Percentiles rank a stretch among this genome's conserved stretches.
Evolutionary conservation across 2,888 invertebrate genomes (phyloP).

Genomic region (Protodeltote pygarga): DNA sequence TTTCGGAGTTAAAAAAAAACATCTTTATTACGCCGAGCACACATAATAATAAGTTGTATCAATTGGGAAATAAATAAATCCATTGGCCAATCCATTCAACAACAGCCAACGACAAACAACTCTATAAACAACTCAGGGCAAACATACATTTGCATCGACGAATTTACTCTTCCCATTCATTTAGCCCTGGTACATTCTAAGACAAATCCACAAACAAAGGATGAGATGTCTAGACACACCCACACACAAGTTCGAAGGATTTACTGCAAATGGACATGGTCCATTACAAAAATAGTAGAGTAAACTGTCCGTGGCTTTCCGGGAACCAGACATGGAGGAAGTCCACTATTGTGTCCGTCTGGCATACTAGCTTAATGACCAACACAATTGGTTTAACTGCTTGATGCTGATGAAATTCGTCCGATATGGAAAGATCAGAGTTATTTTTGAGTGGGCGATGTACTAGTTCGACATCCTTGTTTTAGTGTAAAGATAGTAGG

Average conservation of each 20-base stretch:
- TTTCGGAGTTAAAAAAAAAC: too few relatives aligned
- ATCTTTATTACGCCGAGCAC: background rate
- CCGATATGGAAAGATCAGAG: slow-evolving; percentile 27
- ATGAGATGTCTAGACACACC: slow-evolving; percentile 47
- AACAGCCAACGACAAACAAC: slow-evolving; percentile 9
- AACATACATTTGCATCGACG: slow-evolving; percentile 45
- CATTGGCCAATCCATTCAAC: slow-evolving; percentile 14
- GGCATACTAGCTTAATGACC: slow-evolving; percentile 47
- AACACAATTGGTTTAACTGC: slow-evolving; percentile 53
- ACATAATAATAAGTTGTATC: slow-evolving; percentile 6
- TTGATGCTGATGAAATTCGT: slow-evolving; percentile 40
- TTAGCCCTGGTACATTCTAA: slow-evolving; percentile 22
- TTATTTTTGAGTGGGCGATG: slow-evolving; percentile 16
- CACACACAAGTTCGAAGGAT: slow-evolving; percentile 53
- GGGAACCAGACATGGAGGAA: slow-evolving; percentile 49
- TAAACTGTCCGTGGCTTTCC: slow-evolving; percentile 53
- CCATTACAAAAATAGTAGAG: slow-evolving; percentile 74
- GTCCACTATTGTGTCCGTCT: slow-evolving; percentile 40
- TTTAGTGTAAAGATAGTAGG: background rate
- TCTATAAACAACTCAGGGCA: slow-evolving; percentile 27
- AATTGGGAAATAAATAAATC: slow-evolving; percentile 10
- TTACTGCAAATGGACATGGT: slow-evolving; percentile 73
- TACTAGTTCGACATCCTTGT: background rate
- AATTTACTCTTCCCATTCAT: slow-evolving; percentile 33
- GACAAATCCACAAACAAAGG: slow-evolving; percentile 44